A percentile compares a stretch with the other conserved stretches of the same genome.
Evolutionary conservation across 1,140 invertebrate genomes (phyloP).

Genomic region (Eueides isabella): DNA sequence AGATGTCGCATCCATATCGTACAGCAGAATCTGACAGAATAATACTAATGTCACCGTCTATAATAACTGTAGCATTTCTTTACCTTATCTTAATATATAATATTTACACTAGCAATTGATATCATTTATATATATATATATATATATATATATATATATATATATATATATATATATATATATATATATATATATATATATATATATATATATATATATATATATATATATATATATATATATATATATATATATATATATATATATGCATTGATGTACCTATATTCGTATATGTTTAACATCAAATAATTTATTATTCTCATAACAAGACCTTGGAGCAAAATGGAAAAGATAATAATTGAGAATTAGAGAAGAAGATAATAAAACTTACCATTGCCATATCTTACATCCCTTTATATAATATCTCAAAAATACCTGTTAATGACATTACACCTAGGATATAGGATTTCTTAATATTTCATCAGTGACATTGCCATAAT

Average conservation of each 20-base stretch:
- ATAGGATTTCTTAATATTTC: background rate
- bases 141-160: too few species aligned
- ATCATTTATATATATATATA: background rate
- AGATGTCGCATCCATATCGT: background rate
- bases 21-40: background rate
- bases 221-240: too few species aligned
- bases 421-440: background rate
- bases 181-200: too few species aligned
- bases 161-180: too few species aligned
- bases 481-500: background rate
- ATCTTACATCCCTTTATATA: background rate
- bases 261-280: too few species aligned
- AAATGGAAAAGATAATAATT: background rate
- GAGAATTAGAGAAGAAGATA: background rate
- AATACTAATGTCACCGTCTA: background rate
- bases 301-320: background rate
- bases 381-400: background rate
- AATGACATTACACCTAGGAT: background rate
- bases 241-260: too few species aligned
- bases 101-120: slow-evolving; percentile 4
- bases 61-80: slow-evolving; percentile 25
- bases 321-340: background rate
- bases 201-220: too few species aligned
- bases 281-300: too few species aligned
- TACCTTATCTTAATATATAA: slow-evolving; percentile 2